Base-by-base conservation (phyloP, 2,888 invertebrate species). In the Morpho deidamia region DNA sequence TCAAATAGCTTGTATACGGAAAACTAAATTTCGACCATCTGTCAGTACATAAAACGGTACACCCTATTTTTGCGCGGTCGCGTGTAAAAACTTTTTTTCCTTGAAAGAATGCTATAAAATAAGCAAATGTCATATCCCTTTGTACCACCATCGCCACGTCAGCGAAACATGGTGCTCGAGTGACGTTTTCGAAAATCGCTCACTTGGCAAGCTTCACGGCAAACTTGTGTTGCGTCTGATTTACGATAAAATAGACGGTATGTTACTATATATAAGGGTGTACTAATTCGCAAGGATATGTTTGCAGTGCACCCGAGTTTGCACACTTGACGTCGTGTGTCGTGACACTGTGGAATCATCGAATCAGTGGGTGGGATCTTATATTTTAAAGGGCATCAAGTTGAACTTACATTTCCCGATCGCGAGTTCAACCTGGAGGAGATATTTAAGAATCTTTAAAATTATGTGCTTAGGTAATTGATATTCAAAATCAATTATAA, bases 111-210 rank as follows among this genome's bases (percentile, higher is more conserved):
- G 51, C 56, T 62, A 55, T 58, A 62, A 60, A 61, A 62, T 60
- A 53, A 66, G 67, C 65, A 61, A 68, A 68, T 63, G 58, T 62
- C 63, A 63, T 60, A 48, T 62, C 70, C 67, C 68, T 70, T 69
- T 67, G 67, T 68, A 63, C 60, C 61, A 57, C 56, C 51, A 62
- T 40, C 55, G 63, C 71, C 44, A 61, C 60, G 70, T 73, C 74
- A 75, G 71, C 74, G 55, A 60, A 65, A 67, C 63, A 59, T 55
- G 58, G 59, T 47, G 51, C 58, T 68, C 60, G 62, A 70, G 68
- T 70, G 68, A 70, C 70, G 65, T 71, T 71, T 74, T 71, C 65
- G 63, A 74, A 74, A 76, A 71, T 55, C 65, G 74, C 76, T 74
- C 73, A 69, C 64, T 60, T 65, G 54, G 64, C 65, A 67, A 60